Base-by-base conservation (phyloP, 2,113 vertebrate genomes). In the Spea multiplicata region DNA sequence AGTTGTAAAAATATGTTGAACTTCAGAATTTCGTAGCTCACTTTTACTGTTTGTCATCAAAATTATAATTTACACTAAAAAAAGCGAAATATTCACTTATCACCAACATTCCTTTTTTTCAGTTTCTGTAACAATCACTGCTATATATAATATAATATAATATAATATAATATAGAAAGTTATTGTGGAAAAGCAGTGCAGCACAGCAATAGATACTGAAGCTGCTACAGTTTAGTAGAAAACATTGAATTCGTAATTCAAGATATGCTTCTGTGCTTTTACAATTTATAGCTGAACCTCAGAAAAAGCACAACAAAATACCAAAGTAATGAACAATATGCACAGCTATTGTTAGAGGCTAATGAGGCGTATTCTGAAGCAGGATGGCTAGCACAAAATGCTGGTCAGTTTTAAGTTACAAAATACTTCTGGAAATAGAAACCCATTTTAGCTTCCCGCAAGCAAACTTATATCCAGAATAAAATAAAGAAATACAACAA, bases 231-330 rank as follows among this genome's bases (percentile, higher is more conserved):
- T 76, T 68, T 76, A 68, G 8, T 59, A 5, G 50, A 76, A 14
- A 45, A 6, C 49, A 76, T 47, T 57, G 66, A 76, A 66, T 68
- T 57, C 30, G 46, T 65, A 65, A 53, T 78, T 72, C 52, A 77
- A 66, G 76, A 66, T 53, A 72, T 72, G 61, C 76, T 72, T 78
- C 71, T 46, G 64, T 66, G 48, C 59, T 45, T 52, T 66, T 66
- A 12, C 30, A 78, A 78, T 65, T 72, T 78, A 78, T 78, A 53
- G 57, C 57, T 44, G 46, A 78, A 78, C 65, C 68, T 55, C 17
- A 5, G 49, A 78, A 30, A 72, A 72, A 78, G 69, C 59, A 71
- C 68, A 71, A 66, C 68, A 78, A 78, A 78, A 78, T 71, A 65
- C 76, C 68, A 44, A 78, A 9, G 59, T 71, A 55, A 72, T 78